Percentiles rank a stretch among this genome's conserved stretches.
Evolutionary conservation across 2,888 invertebrate species (phyloP).

Genomic region (Pristionchus maxplancki): DNA sequence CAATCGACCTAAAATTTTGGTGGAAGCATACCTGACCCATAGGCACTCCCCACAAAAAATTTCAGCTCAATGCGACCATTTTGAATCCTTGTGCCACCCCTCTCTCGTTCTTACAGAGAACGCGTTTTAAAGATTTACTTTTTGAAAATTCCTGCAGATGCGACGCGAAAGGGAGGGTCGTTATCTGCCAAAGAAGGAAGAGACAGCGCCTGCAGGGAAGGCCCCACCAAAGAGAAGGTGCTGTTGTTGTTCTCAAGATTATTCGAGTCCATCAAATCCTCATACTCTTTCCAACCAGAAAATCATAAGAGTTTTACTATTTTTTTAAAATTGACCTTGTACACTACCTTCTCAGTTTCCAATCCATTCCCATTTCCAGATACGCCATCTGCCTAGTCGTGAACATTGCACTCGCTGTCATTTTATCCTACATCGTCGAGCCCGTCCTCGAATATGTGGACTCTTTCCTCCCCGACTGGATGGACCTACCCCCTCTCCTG

Average conservation of each 20-base stretch:
- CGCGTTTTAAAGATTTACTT: too few relatives aligned
- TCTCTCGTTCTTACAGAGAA: too few relatives aligned
- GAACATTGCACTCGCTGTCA: constrained; percentile 38
- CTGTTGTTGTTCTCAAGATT: too few relatives aligned
- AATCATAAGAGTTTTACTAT: too few relatives aligned
- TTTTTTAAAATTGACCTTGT: too few relatives aligned
- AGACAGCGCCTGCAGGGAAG: constrained; percentile 23
- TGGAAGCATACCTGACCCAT: too few relatives aligned
- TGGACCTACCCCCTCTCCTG: neutral
- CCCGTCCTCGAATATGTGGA: neutral
- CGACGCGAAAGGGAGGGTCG: constrained; percentile 37
- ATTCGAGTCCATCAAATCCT: too few relatives aligned
- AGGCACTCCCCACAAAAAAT: too few relatives aligned
- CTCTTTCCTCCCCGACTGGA: constrained; percentile 12
- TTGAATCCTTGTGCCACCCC: too few relatives aligned
- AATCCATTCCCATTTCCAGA: neutral
- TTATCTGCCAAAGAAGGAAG: constrained; percentile 26
- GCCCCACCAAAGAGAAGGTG: constrained; percentile 12
- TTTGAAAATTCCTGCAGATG: neutral
- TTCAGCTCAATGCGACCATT: too few relatives aligned
- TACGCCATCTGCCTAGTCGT: neutral
- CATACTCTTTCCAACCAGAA: too few relatives aligned
- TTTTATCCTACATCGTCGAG: constrained; percentile 1
- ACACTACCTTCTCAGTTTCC: neutral
- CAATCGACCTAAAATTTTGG: too few relatives aligned